Base-by-base conservation (phyloP, 2,113 vertebrate species). In the Thalassoma bifasciatum region DNA sequence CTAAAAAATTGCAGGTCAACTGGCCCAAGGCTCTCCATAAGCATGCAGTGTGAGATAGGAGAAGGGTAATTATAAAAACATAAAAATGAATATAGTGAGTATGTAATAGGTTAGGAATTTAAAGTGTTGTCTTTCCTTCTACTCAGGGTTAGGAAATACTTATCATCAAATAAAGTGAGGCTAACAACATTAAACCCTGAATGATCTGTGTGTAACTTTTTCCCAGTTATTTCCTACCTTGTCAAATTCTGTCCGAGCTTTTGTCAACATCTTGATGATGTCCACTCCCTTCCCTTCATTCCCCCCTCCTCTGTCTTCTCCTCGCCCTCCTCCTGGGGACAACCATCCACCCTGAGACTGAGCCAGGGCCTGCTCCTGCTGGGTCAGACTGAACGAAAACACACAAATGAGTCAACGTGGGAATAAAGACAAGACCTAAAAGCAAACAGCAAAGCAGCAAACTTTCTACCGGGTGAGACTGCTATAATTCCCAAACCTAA, bases 251-350 rank as follows among this genome's bases (percentile, higher is more conserved):
- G 95, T 94, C 83, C 94, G 96, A 83, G 97, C 97, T 87, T 96
- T 99, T 60, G 93, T 96, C 58, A 99, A 94, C 97, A 99, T 97
- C 87, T 93, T 92, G 66, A 99, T 84, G 78, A 99, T 99, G 87
- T 99, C 97, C 8, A 96, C 96, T 54, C 89, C 93, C 82, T 94
- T 95, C 52, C 92, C 93, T 52, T 95, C 94, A 30, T 58, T 59
- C 44, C 90, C 82, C 1, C 59, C 54, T 17, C 17, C 14, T 34
- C 12, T 26, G 17, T 1, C 19, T n/a, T 2, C 64, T 37, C 69
- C 61, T 34, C 34, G 67, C 65, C 21, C 67, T 56, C 90, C 87
- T 46, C 91, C 88, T 1, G 94, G 95, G 26, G 94, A 96, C 47
- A 93, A 16, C 77, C 91, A 88, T 1, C 86, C 84, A 26, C 82